A percentile compares a stretch with the other conserved stretches of the same genome.
Conservation (phyloP, 2,113 vertebrate genomes). For the Ammospiza nelsoni region DNA sequence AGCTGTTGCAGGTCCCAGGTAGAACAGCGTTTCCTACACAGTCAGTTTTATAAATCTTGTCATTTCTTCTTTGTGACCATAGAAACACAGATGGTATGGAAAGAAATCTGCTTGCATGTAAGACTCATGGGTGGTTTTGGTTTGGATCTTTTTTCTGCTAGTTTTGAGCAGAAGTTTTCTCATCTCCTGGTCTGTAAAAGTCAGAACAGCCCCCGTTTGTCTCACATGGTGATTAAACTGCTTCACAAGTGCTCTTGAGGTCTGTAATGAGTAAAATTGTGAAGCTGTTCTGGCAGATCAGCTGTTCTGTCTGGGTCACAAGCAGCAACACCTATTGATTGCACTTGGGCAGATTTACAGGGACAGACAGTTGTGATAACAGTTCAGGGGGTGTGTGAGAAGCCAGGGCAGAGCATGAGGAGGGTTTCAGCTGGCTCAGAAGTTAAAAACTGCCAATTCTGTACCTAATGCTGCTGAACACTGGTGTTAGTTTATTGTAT, state of each 20-base stretch:
- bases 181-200: neutral
- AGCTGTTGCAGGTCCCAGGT: neutral
- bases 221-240: neutral
- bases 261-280: neutral
- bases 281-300: conserved; percentile 24
- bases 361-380: neutral
- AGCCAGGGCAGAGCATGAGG: neutral
- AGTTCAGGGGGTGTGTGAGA: neutral
- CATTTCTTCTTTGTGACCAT: conserved; percentile 52
- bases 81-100: conserved; percentile 34
- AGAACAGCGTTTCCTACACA: neutral
- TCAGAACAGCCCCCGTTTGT: neutral
- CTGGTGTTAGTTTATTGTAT: neutral
- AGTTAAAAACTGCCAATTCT: neutral
- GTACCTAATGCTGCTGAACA: neutral
- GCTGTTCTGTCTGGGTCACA: conserved; percentile 27
- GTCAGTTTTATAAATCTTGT: conserved; percentile 12
- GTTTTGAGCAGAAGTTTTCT: neutral
- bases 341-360: neutral
- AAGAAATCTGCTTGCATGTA: neutral
- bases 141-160: neutral
- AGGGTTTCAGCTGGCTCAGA: neutral
- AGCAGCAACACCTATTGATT: neutral
- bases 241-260: conserved; percentile 9
- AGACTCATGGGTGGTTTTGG: neutral